Evolutionary conservation across 2,888 invertebrate species (phyloP), one percentile per base, ranked within the genome.

Genomic region (Cistogaster globosa): DNA sequence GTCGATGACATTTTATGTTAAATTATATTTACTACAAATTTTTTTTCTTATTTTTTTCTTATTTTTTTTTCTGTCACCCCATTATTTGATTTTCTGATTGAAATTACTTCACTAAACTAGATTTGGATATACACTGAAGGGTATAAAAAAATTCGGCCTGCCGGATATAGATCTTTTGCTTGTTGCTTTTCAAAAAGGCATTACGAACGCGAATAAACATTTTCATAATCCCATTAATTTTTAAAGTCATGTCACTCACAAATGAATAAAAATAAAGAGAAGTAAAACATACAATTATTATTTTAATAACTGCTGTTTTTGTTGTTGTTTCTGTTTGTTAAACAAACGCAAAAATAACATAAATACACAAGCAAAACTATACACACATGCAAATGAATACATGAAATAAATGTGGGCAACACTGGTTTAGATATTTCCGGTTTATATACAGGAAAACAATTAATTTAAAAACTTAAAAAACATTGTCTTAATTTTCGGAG

Each of bases 341-440:
- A 67, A 67, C 22, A 57, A 45, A 22, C 62, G n/a, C n/a, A 74
- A 69, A 38, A 38, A 38, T 38, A 38, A 74, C 14, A 26, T 16
- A 51, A 11, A 62, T 14, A 51, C 9, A 20, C 63, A 62, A 55
- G 55, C 42, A 71, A 58, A 58, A 26, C n/a, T 14, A 16, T 14
- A 0, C n/a, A 48, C 12, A 14, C 42, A 58, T 63, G n/a, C 16
- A 58, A 16, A 62, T 9, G 26, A 45, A 32, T 26, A 16, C 11
- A 11, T 32, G 5, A 14, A 63, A 22, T 69, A 18, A 58, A 65
- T 69, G 80, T 83, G 65, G 84, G 72, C 83, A 87, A 86, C 86
- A 86, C 68, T 83, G 82, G 83, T 84, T 69, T 22, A 68, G 62
- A 79, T 53, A 83, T 63, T 86, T 87, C 84, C 87, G 84, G 63